Evolutionary conservation across 2,888 invertebrate genomes (phyloP), one percentile per base, ranked within the genome.

Genomic region (Nymphalis urticae): DNA sequence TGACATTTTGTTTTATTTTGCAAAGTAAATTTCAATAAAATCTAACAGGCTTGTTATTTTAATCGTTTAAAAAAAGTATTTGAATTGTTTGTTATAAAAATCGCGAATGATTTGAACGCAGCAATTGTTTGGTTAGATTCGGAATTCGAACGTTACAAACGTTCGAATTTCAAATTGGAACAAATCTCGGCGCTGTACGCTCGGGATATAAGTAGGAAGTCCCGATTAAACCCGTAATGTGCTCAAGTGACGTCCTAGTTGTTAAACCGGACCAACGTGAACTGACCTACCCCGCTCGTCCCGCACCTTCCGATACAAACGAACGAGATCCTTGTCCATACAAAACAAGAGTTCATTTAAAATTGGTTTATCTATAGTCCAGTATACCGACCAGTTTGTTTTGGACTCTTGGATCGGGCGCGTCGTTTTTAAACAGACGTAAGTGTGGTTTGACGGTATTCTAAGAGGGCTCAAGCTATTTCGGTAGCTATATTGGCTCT

Each of bases 121-220:
- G 51, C 51, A 4, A 10, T 51, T 21, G 19, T 51, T 51, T 51
- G 19, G 19, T 51, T 51, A 17, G 24, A 24, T 21, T 61, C 50
- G 48, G 56, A 62, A 62, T 66, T 66, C 50, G 54, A 61, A 42
- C 13, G 13, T 42, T 42, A 13, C 42, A 42, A 67, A 50, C 75
- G 75, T 70, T 73, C 74, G 71, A 76, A 75, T 76, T 87, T 82
- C 80, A 88, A 90, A 91, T 86, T 89, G 89, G 87, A 86, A 89
- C 90, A 91, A 91, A 91, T 91, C 90, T 90, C 88, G 79, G 88
- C 85, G 83, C 85, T 79, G 80, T 75, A 75, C 75, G 83, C 83
- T 82, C 80, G 78, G 77, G 77, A 80, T 82, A 81, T 91, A 92
- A 91, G 90, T 90, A 92, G 91, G 91, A 92, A 90, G 90, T 92